Conservation (phyloP, 2,113 vertebrate species). For the Motacilla alba region DNA sequence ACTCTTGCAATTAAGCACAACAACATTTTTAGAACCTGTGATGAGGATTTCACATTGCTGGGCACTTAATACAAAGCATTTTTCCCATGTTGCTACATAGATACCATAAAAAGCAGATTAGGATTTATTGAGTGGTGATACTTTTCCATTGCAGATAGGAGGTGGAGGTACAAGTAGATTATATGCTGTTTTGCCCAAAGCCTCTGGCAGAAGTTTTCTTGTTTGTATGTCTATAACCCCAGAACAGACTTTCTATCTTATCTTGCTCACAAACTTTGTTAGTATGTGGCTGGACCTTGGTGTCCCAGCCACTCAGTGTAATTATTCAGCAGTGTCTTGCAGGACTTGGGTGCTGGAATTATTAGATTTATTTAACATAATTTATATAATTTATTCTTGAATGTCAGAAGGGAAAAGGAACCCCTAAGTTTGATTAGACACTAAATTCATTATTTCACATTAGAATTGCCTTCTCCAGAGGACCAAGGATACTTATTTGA, state of each 20-base stretch:
- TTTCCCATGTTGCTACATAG: accelerated
- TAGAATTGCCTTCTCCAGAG: slow-evolving; percentile 45
- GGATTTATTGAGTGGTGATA: not conserved
- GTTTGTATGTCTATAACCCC: not conserved
- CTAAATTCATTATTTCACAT: slow-evolving; percentile 59
- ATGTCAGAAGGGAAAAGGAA: slow-evolving; percentile 49
- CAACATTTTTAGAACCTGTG: not conserved
- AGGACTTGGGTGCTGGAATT: slow-evolving; percentile 11
- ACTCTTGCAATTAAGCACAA: not conserved
- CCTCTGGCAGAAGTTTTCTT: not conserved
- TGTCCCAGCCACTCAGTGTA: not conserved
- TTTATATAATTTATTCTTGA: slow-evolving; percentile 27
- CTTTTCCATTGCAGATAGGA: not conserved
- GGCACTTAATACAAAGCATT: not conserved
- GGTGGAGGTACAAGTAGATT: not conserved
- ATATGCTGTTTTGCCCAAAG: not conserved
- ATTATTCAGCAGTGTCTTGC: not conserved
- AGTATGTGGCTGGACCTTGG: not conserved
- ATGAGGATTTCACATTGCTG: not conserved
- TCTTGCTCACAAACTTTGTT: not conserved
- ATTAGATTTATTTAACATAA: not conserved
- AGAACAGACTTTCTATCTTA: not conserved
- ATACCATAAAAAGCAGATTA: not conserved
- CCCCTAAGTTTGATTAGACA: slow-evolving; percentile 54
- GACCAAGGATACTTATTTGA: slow-evolving; percentile 63